Evolutionary conservation across 1,140 invertebrate species (phyloP), one percentile per base, ranked within the genome.

Genomic region (Caenorhabditis briggsae): DNA sequence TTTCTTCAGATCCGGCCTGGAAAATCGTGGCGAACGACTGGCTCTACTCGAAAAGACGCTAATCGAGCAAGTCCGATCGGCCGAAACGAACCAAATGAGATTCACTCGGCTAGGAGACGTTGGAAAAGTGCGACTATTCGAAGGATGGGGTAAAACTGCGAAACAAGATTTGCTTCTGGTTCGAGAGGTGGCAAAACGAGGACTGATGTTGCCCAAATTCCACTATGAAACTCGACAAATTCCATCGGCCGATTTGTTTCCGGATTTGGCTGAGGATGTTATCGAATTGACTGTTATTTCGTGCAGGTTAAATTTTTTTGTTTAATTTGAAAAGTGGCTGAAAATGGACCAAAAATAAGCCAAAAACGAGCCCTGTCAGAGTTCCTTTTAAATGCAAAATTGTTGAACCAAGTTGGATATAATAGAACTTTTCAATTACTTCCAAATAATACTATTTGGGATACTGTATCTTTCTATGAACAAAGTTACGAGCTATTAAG

Each of bases 61-160:
- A 46, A 94, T 94, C 7, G 94, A 95, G 89, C 97, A 98, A 93
- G 94, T 95, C 56, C 95, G 95, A 93, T 95, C 95, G 90, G 90
- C 88, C 64, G 94, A 95, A 86, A 94, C 95, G 64, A 98, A 96
- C 70, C 93, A 95, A 87, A 96, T 97, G 92, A 96, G 97, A 93
- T 96, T 96, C 91, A 95, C 96, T 90, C 95, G 95, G n/a, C 94
- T 97, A 87, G 97, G 97, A n/a, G 96, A 98, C 93, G 95, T 98
- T 11, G 95, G 95, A 0, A 96, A 96, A 48, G 86, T 87, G 46
- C 83, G 83, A 59, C 93, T 93, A 82, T 98, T 97, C 94, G 96
- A 98, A 92, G 95, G 96, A 90, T 93, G 98, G 65, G 96, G 96
- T 0, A 92, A 96, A 46, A 94, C 95, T 70, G 95, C 96, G 33